Percentiles rank a stretch among this genome's conserved stretches.
Evolutionary conservation across 2,888 invertebrate genomes (phyloP).

Genomic region (Caenorhabditis sulstoni): DNA sequence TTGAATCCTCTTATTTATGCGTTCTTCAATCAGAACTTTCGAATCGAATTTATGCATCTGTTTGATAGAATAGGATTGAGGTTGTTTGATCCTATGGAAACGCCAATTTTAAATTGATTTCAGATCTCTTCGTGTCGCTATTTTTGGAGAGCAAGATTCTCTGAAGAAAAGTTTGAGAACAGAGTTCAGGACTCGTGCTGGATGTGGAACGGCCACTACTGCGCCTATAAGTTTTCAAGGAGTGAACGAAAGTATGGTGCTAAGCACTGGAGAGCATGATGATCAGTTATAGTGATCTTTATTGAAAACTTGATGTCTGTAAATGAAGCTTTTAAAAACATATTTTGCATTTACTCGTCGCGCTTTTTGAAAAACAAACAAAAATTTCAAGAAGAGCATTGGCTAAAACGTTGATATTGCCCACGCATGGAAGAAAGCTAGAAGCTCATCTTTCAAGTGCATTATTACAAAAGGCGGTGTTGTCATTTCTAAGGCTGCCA

Average conservation of each 20-base stretch:
- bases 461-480: not conserved
- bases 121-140: slow-evolving; percentile 43
- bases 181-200: slow-evolving; percentile 37
- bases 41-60: slow-evolving; percentile 76
- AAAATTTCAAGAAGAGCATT: not conserved
- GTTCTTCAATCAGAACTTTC: slow-evolving; percentile 94
- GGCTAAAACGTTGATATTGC: not conserved
- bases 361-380: slow-evolving; percentile 1
- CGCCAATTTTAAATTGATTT: not conserved
- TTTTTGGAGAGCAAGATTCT: slow-evolving; percentile 56
- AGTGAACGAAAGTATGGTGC: slow-evolving; percentile 50
- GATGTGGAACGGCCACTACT: slow-evolving; percentile 43
- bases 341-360: too few relatives aligned
- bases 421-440: not conserved
- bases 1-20: slow-evolving; percentile 94
- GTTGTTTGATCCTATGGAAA: slow-evolving; percentile 34
- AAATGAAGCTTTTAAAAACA: not conserved
- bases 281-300: slow-evolving; percentile 53
- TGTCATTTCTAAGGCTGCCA: not conserved
- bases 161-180: slow-evolving; percentile 31
- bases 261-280: slow-evolving; percentile 56
- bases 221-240: slow-evolving; percentile 24
- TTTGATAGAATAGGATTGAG: slow-evolving; percentile 70
- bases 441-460: slow-evolving; percentile 12
- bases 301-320: not conserved